Evolutionary conservation across 2,888 invertebrate genomes (phyloP).

Genomic region (Pegoplata infirma): DNA sequence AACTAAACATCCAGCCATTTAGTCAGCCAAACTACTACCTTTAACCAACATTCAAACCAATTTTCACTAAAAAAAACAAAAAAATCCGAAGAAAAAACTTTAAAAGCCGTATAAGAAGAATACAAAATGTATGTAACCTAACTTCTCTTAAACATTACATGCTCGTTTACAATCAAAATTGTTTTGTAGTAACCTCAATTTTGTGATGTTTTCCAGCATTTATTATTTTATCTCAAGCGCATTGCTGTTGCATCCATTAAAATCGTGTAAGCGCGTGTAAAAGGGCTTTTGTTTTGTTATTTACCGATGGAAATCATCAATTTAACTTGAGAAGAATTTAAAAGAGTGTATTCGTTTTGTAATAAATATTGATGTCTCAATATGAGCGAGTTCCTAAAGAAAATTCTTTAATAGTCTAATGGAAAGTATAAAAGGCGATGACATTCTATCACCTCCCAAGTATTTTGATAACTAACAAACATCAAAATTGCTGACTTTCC

Average conservation of each 20-base stretch:
- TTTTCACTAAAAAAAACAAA: conserved; percentile 47
- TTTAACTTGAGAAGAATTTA: conserved; percentile 10
- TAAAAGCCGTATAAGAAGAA: background rate
- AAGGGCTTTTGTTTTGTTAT: conserved; percentile 57
- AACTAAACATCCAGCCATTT: too few species aligned
- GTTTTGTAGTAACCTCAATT: conserved; percentile 53
- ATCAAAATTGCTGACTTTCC: too few species aligned
- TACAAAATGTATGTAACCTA: background rate
- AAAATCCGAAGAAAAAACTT: conserved; percentile 12
- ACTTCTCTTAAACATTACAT: conserved; percentile 43
- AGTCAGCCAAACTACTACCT: conserved; percentile 13
- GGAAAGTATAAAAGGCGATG: too few species aligned
- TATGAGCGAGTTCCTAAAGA: too few species aligned
- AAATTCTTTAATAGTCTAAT: too few species aligned
- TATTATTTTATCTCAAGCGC: conserved; percentile 53
- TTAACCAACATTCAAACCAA: conserved; percentile 33
- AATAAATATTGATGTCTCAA: too few species aligned
- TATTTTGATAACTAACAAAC: too few species aligned
- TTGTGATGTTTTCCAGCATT: conserved; percentile 52
- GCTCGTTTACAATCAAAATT: conserved; percentile 57
- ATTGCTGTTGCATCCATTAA: conserved; percentile 61
- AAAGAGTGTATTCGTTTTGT: background rate
- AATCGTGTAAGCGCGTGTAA: conserved; percentile 63
- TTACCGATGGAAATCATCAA: conserved; percentile 61
- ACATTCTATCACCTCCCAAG: too few species aligned